Percentiles rank a stretch among this genome's conserved stretches.
These are phyloP conservation scores for Plecotus auritus DNA, from an alignment of 2,113 vertebrate species.

Conservation along the genomic window DNA sequence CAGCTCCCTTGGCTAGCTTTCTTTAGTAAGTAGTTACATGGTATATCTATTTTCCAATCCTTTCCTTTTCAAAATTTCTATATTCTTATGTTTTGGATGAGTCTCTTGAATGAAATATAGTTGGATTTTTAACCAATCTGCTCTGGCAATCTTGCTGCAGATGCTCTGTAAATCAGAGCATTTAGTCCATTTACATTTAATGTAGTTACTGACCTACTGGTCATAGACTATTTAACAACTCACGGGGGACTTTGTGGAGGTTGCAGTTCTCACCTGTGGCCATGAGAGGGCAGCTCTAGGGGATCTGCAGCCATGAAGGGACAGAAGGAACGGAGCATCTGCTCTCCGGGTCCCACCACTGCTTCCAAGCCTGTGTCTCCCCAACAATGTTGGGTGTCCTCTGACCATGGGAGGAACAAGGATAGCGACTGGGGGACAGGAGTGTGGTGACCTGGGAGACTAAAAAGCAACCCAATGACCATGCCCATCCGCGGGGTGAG, in stretches of 20 bases:
- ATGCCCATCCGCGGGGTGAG: background rate
- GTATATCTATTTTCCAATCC: background rate
- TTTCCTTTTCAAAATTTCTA: background rate
- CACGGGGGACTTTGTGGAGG: background rate
- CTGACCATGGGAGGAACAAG: background rate
- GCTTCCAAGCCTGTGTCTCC: background rate
- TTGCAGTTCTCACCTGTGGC: background rate
- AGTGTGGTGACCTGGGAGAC: background rate
- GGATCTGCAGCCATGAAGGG: background rate
- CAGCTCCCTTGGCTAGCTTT: background rate
- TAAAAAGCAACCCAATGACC: background rate
- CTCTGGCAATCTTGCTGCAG: background rate
- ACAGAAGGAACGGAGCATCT: background rate
- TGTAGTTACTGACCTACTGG: background rate
- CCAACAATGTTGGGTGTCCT: background rate
- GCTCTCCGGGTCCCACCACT: background rate
- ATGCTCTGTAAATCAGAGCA: background rate
- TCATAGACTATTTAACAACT: background rate
- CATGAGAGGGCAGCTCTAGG: background rate
- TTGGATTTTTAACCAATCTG: background rate
- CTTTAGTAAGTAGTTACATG: background rate
- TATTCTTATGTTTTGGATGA: background rate
- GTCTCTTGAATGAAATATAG: background rate
- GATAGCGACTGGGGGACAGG: background rate
- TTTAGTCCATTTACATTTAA: conserved; percentile 29